Evolutionary conservation across 2,888 invertebrate genomes (phyloP).

Genomic region (Plebejus melissa): DNA sequence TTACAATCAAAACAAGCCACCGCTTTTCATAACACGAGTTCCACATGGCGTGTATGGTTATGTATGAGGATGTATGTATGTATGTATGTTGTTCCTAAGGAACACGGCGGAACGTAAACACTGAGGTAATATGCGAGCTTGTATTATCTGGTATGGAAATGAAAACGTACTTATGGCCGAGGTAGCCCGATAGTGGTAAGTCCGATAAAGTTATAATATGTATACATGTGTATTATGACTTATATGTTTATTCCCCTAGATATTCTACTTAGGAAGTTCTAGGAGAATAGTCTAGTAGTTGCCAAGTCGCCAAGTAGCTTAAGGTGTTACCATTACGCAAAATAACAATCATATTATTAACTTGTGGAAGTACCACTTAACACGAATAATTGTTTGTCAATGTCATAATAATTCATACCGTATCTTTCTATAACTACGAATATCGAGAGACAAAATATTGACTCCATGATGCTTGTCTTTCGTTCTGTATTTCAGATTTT

Average conservation of each 20-base stretch:
- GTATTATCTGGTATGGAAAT: conserved; percentile 37
- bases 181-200: conserved; percentile 34
- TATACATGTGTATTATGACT: not conserved
- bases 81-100: conserved; percentile 16
- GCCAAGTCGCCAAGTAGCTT: too few relatives aligned
- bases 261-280: not conserved
- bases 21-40: conserved; percentile 1
- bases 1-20: conserved; percentile 14
- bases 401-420: too few relatives aligned
- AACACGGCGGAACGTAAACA: conserved; percentile 10
- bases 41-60: not conserved
- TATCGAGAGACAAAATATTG: too few relatives aligned
- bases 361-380: too few relatives aligned
- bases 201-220: conserved; percentile 29
- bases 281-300: not conserved
- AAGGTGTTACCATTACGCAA: too few relatives aligned
- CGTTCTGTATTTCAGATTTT: too few relatives aligned
- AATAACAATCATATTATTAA: too few relatives aligned
- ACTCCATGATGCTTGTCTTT: too few relatives aligned
- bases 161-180: conserved; percentile 35
- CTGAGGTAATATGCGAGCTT: conserved; percentile 22
- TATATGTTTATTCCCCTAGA: not conserved
- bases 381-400: too few relatives aligned
- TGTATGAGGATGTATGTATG: not conserved
- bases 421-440: too few relatives aligned